Evolutionary conservation across 2,888 invertebrate genomes (phyloP).

Genomic region (Aspidiotus destructor): DNA sequence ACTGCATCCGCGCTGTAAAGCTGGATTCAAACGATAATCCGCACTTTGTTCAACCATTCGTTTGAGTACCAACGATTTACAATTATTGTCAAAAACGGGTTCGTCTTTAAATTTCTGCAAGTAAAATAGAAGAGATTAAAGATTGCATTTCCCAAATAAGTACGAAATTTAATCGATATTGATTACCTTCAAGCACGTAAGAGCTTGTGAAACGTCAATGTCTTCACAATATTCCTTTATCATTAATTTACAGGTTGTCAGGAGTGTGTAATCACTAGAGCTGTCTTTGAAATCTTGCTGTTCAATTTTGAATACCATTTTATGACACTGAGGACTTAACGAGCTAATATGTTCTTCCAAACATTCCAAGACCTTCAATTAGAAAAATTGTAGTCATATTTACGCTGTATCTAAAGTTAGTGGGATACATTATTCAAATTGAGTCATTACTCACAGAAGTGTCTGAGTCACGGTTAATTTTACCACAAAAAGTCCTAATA

Average conservation of each 20-base stretch:
- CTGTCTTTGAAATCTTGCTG: conserved; percentile 80
- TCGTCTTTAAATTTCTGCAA: conserved; percentile 51
- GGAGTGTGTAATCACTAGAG: conserved; percentile 73
- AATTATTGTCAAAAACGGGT: conserved; percentile 67
- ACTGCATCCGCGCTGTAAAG: conserved; percentile 69
- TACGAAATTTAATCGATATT: background rate
- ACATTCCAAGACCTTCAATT: conserved; percentile 64
- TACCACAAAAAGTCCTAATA: conserved; percentile 59
- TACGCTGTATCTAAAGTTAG: background rate
- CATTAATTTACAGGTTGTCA: conserved; percentile 75
- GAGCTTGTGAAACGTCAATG: conserved; percentile 56
- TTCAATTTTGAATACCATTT: conserved; percentile 72
- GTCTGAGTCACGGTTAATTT: conserved; percentile 52
- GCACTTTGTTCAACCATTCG: conserved; percentile 82
- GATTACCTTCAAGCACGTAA: conserved; percentile 66
- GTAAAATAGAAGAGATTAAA: conserved; percentile 3
- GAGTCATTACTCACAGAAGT: background rate
- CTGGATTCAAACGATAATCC: conserved; percentile 81
- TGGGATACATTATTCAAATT: background rate
- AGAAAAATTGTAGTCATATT: conserved; percentile 34
- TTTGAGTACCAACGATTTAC: conserved; percentile 71
- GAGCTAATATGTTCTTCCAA: conserved; percentile 51
- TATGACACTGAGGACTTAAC: conserved; percentile 61
- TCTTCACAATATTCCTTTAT: conserved; percentile 74
- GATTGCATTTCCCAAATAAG: conserved; percentile 1